Conservation (phyloP, 2,888 invertebrate species). For the Notodonta ziczac region DNA sequence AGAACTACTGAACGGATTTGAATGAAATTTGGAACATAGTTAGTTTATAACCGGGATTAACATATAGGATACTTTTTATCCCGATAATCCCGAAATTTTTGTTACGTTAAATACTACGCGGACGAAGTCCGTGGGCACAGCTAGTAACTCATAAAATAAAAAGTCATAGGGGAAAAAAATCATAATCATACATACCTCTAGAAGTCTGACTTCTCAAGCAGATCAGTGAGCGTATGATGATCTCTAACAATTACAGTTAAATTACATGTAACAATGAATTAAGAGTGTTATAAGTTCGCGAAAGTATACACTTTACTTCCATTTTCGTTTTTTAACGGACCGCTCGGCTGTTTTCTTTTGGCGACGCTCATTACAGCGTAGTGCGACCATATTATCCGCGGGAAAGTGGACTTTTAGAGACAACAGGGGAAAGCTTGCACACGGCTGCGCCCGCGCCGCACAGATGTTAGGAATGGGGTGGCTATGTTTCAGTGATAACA, state of each 20-base stretch:
- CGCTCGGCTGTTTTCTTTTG: conserved; percentile 58
- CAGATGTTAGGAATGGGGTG: conserved; percentile 25
- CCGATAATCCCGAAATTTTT: no score
- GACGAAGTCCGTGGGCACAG: no score
- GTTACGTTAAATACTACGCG: no score
- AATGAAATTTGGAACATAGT: no score
- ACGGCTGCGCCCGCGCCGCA: conserved; percentile 10
- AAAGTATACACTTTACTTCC: conserved; percentile 40
- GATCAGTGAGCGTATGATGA: no score
- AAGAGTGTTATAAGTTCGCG: conserved; percentile 27
- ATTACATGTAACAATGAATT: neutral
- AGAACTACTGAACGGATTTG: no score
- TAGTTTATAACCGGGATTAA: no score
- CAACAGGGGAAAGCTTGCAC: conserved; percentile 32
- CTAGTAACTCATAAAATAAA: no score
- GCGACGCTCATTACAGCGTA: conserved; percentile 54
- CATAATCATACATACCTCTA: no score
- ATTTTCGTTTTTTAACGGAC: conserved; percentile 42
- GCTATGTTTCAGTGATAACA: conserved; percentile 16
- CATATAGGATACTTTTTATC: no score
- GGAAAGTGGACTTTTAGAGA: conserved; percentile 37
- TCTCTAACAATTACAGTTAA: conserved; percentile 3
- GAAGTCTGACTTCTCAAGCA: no score
- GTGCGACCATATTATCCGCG: conserved; percentile 44
- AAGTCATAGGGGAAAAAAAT: no score